These are phyloP conservation scores for Pituophis catenifer DNA, from an alignment of 2,113 vertebrate genomes.

Conservation along the genomic window DNA sequence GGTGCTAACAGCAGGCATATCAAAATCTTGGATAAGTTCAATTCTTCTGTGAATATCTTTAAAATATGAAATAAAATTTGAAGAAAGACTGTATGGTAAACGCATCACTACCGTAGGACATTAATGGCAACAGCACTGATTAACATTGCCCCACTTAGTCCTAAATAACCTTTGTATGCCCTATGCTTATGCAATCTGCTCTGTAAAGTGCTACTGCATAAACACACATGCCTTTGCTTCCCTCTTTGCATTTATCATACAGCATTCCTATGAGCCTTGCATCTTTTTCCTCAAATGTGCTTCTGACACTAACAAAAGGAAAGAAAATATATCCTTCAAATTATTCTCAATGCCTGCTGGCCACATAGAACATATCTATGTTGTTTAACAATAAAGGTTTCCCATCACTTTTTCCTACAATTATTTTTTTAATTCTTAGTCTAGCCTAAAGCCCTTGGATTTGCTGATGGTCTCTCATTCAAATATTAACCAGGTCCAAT, in stretches of 20 bases:
- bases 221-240: not conserved
- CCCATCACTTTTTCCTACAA: not conserved
- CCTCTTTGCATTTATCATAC: not conserved
- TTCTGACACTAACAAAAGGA: not conserved
- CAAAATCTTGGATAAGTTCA: slow-evolving; percentile 97
- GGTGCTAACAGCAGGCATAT: slow-evolving; percentile 94
- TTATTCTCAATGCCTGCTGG: not conserved
- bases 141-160: not conserved
- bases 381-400: not conserved
- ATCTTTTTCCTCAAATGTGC: not conserved
- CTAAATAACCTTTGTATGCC: not conserved
- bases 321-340: not conserved
- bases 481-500: not conserved
- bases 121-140: not conserved
- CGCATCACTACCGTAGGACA: not conserved
- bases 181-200: not conserved
- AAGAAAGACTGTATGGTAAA: not conserved
- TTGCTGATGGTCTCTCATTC: not conserved
- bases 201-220: not conserved
- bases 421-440: not conserved
- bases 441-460: not conserved
- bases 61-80: not conserved
- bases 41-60: slow-evolving; percentile 92
- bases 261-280: not conserved
- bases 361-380: not conserved